phyloP scores from a whole-genome alignment of 2,113 vertebrate genomes.

The Prietella phreatophila region DNA sequence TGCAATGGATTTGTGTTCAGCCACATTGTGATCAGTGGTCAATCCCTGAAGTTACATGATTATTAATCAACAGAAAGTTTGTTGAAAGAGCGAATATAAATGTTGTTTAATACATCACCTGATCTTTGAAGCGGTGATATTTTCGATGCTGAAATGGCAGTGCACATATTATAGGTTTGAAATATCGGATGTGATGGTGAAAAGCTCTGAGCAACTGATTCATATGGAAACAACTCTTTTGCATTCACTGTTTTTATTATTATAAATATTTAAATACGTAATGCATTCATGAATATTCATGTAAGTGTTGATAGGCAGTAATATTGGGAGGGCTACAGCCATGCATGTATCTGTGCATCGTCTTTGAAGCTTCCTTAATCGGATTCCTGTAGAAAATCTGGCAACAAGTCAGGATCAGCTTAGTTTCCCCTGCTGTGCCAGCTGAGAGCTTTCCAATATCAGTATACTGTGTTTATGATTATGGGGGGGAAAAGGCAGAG shows the following conservation, averaged over 20 bases:
- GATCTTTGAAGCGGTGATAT: neutral
- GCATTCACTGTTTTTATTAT: neutral
- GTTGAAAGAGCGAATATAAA: neutral
- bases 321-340: neutral
- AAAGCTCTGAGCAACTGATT: neutral
- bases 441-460: neutral
- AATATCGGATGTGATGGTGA: neutral
- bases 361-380: neutral
- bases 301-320: neutral
- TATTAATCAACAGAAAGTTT: neutral
- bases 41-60: neutral
- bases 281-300: neutral
- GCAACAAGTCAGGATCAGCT: neutral
- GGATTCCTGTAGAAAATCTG: neutral
- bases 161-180: neutral
- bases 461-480: neutral
- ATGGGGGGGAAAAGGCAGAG: neutral
- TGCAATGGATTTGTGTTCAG: neutral
- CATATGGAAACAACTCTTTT: neutral
- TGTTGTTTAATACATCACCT: neutral
- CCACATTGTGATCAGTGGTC: no score
- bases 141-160: constrained; percentile 15
- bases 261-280: neutral
- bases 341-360: neutral
- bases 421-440: neutral